A percentile compares a stretch with the other conserved stretches of the same genome.
phyloP scores from a whole-genome alignment of 2,888 invertebrate species.

The Xestoiulus laeticollis region DNA sequence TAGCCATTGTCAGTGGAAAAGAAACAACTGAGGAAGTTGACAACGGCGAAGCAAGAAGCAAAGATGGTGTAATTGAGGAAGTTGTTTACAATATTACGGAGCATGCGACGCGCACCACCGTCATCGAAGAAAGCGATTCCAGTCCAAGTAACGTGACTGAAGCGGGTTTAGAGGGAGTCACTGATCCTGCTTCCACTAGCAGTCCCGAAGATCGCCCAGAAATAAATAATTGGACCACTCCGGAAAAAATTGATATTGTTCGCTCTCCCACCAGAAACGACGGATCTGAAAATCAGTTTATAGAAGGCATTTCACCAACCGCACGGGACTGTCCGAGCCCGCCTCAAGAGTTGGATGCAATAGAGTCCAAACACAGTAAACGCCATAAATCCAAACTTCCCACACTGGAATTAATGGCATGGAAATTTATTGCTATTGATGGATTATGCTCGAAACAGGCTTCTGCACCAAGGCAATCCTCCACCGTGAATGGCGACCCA shows the following conservation, averaged over 20 bases:
- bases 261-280: neutral
- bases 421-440: neutral
- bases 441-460: neutral
- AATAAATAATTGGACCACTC: neutral
- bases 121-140: neutral
- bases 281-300: neutral
- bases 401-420: neutral
- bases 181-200: too few relatives aligned
- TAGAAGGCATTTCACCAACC: neutral
- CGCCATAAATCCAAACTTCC: neutral
- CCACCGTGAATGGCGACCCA: neutral
- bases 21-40: neutral
- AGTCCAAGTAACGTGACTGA: neutral
- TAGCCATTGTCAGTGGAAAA: neutral
- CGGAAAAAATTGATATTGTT: neutral
- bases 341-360: neutral
- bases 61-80: neutral
- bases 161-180: neutral
- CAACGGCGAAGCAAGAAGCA: neutral
- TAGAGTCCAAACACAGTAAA: neutral
- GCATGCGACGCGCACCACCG: neutral
- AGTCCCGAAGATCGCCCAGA: neutral
- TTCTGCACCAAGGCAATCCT: neutral
- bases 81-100: neutral
- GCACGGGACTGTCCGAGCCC: neutral